Evolutionary conservation across 2,888 invertebrate genomes (phyloP).

Genomic region (Lepidochrysops patricia): DNA sequence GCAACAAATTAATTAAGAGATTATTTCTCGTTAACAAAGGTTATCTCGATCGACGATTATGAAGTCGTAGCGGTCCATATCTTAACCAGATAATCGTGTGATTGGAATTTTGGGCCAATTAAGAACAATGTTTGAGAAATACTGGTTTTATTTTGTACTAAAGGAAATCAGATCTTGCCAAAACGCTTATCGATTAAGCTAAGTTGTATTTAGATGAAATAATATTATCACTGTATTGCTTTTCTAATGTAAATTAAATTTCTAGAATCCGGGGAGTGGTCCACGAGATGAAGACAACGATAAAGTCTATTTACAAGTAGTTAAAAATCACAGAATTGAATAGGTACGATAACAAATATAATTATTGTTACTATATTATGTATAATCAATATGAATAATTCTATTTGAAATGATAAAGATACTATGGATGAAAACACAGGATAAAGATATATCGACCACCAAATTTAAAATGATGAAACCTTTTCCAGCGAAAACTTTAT

Average conservation of each 20-base stretch:
- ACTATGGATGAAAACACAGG: neutral
- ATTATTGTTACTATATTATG: neutral
- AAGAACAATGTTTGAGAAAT: constrained; percentile 12
- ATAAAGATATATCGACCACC: neutral
- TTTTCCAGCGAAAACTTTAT: neutral
- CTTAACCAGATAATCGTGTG: neutral
- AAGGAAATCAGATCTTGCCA: neutral
- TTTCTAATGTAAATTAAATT: constrained; percentile 3
- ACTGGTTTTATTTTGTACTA: constrained; percentile 9
- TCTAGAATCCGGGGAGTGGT: neutral
- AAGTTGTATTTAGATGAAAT: constrained; percentile 1
- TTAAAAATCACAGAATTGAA: neutral
- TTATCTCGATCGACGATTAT: constrained; percentile 12
- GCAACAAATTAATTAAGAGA: constrained; percentile 12
- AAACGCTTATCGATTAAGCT: neutral
- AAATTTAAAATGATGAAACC: neutral
- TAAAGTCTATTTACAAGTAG: neutral
- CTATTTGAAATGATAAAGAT: neutral
- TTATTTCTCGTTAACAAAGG: constrained; percentile 11
- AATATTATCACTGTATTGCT: neutral
- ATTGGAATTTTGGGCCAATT: constrained; percentile 11
- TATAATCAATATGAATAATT: neutral
- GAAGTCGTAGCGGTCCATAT: constrained; percentile 7
- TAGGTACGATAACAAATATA: neutral
- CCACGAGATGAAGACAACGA: neutral